Conservation (phyloP, 2,113 vertebrate species). For the Diadophis punctatus region DNA sequence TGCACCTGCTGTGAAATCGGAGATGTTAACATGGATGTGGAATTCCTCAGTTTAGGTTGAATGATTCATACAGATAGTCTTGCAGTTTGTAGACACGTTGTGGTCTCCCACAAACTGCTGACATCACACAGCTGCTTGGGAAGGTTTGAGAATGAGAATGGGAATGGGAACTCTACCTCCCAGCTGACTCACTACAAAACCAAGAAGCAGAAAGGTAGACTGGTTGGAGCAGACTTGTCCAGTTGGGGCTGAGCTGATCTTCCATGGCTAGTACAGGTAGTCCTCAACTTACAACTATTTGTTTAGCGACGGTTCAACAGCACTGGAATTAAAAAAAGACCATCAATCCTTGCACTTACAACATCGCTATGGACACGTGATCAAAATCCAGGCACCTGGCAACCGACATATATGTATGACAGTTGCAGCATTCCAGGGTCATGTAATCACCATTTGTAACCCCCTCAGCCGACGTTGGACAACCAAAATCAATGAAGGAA, state of each 20-base stretch:
- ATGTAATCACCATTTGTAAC: neutral
- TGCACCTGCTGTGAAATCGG: neutral
- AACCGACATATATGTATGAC: neutral
- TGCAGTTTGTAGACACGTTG: neutral
- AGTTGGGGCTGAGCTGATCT: neutral
- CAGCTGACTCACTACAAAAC: neutral
- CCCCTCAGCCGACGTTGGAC: neutral
- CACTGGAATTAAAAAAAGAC: fast-evolving
- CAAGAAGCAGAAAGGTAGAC: neutral
- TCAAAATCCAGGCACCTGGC: neutral
- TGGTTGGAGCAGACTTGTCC: neutral
- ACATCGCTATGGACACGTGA: neutral
- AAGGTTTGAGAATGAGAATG: neutral
- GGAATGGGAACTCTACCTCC: neutral
- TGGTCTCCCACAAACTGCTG: neutral
- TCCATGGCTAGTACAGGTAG: neutral
- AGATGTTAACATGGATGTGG: neutral
- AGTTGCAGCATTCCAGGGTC: neutral
- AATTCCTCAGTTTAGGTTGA: neutral
- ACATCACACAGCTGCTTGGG: neutral
- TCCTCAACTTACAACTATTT: neutral
- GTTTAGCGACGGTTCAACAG: neutral
- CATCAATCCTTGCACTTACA: neutral
- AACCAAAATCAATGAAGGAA: neutral
- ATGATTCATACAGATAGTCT: neutral